Conservation (phyloP, 2,113 vertebrate species). For the Lathamus discolor region DNA sequence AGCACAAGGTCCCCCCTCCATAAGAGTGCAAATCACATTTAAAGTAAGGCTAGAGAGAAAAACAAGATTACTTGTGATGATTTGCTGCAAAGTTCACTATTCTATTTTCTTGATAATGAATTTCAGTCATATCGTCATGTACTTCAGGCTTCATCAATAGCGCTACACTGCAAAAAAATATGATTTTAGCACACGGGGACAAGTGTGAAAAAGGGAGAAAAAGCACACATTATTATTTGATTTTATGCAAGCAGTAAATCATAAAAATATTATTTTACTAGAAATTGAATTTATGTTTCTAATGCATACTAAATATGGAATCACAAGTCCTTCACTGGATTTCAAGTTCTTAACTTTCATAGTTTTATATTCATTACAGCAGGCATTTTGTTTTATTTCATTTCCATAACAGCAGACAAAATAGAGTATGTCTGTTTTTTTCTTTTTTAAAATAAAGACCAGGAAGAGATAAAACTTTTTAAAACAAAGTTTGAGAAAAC, state of each 20-base stretch:
- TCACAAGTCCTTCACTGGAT: constrained; percentile 29
- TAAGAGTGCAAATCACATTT: constrained; percentile 64
- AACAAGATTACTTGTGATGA: constrained; percentile 66
- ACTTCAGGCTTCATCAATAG: constrained; percentile 73
- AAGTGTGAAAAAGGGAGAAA: constrained; percentile 60
- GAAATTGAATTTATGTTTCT: constrained; percentile 55
- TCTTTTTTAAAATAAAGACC: neutral
- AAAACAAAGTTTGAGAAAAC: neutral
- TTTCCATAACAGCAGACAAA: constrained; percentile 31
- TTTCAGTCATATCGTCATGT: constrained; percentile 68
- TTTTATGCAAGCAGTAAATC: constrained; percentile 70
- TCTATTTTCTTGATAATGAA: constrained; percentile 77
- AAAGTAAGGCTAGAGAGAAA: constrained; percentile 67
- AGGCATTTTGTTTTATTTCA: constrained; percentile 2
- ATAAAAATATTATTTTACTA: constrained; percentile 44
- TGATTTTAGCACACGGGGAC: constrained; percentile 71
- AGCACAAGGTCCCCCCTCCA: constrained; percentile 62
- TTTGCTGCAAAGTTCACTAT: constrained; percentile 70
- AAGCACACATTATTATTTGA: constrained; percentile 64
- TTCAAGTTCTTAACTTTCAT: constrained; percentile 39
- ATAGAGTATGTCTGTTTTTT: neutral
- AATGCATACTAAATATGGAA: neutral
- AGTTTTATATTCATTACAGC: constrained; percentile 44
- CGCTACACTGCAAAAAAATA: constrained; percentile 60
- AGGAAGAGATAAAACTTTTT: neutral